Evolutionary conservation across 2,797 vertebrate genomes (phyloP).

Genomic region (Tragopan temminckii): DNA sequence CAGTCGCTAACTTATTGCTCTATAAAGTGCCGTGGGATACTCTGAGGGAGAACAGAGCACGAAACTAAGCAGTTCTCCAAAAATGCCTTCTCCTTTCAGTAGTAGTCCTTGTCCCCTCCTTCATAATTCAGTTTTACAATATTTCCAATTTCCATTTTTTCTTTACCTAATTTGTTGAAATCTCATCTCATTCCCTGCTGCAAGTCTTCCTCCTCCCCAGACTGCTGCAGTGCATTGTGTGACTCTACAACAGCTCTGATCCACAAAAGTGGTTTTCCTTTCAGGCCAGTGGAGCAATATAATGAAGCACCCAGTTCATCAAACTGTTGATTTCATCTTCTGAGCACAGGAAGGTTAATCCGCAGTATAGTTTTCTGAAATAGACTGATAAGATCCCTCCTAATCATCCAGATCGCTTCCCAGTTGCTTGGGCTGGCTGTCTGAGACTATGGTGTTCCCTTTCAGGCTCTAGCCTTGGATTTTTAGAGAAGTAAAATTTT

Average conservation of each 20-base stretch:
- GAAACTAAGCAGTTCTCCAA: background rate
- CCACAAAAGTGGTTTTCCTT: background rate
- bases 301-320: background rate
- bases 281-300: background rate
- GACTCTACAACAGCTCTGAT: background rate
- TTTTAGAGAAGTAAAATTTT: background rate
- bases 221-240: background rate
- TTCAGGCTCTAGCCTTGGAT: background rate
- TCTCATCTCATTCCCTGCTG: background rate
- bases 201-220: background rate
- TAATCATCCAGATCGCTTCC: background rate
- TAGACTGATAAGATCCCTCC: background rate
- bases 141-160: background rate
- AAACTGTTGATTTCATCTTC: conserved; percentile 41
- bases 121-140: background rate
- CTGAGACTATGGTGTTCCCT: background rate
- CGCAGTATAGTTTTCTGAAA: background rate
- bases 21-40: background rate
- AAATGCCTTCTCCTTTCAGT: background rate
- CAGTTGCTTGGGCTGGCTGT: background rate
- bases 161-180: background rate
- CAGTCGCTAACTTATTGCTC: background rate
- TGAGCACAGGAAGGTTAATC: conserved; percentile 18
- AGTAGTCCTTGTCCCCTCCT: background rate
- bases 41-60: background rate